Percentiles rank a stretch among this genome's conserved stretches.
Evolutionary conservation across 2,797 vertebrate genomes (phyloP).

Genomic region (Macropodus opercularis): DNA sequence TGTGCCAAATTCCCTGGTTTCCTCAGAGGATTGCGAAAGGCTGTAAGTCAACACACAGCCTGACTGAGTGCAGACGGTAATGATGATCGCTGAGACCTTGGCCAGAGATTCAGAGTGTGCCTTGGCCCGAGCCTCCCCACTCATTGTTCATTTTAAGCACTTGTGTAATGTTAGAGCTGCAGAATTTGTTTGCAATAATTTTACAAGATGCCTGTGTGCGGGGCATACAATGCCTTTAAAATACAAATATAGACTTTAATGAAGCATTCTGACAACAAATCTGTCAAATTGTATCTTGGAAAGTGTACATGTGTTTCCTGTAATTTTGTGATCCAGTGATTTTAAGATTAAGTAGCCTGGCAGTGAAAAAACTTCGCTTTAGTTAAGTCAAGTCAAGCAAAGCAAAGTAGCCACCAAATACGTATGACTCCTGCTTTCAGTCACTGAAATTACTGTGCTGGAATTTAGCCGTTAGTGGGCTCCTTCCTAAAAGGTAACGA

Average conservation of each 20-base stretch:
- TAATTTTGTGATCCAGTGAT: constrained; percentile 20
- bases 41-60: constrained; percentile 70
- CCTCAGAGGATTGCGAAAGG: constrained; percentile 74
- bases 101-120: constrained; percentile 58
- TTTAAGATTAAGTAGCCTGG: constrained; percentile 20
- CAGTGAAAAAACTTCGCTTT: constrained; percentile 14
- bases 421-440: constrained; percentile 27
- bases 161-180: constrained; percentile 24
- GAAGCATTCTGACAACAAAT: constrained; percentile 30
- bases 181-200: constrained; percentile 33
- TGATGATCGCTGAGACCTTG: constrained; percentile 75
- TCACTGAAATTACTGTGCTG: constrained; percentile 2
- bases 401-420: constrained; percentile 27
- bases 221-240: constrained; percentile 21
- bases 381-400: constrained; percentile 6
- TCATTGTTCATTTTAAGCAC: constrained; percentile 58
- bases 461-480: constrained; percentile 2
- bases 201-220: constrained; percentile 51
- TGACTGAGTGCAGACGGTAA: constrained; percentile 71
- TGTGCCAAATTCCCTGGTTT: constrained; percentile 70
- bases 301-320: constrained; percentile 22
- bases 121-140: constrained; percentile 54
- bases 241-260: constrained; percentile 40
- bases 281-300: constrained; percentile 36
- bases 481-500: constrained; percentile 24